Base-by-base conservation (phyloP, 2,113 vertebrate species). In the Eulemur macaco region DNA sequence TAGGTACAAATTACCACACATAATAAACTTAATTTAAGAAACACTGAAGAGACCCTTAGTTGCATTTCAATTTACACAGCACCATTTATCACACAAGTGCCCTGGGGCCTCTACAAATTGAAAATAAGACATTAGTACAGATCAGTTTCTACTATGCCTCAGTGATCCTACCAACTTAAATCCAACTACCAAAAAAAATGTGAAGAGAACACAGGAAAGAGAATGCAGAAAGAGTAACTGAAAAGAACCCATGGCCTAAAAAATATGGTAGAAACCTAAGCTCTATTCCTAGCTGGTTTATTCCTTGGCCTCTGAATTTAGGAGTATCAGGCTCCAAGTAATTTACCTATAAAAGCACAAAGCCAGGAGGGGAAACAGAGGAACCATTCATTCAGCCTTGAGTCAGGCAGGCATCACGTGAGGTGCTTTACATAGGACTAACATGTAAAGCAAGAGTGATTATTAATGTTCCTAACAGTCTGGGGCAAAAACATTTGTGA, bases 1-100 rank as follows among this genome's bases (percentile, higher is more conserved):
- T 88, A 97, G 97, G 96, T 96, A 39, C 96, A 95, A 96, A 97
- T 97, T 96, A 98, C 71, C 77, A 91, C 85, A 94, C 94, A 97
- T 58, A 97, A 97, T 94, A 96, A 93, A 97, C 91, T 97, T 96
- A 96, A 97, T 93, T 96, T 96, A 97, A 97, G 96, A 91, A 97
- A 94, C 95, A 89, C 71, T 74, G 82, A 94, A 95, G 95, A 96
- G 95, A 96, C 58, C 93, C 86, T 96, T 95, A 84, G 80, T 56
- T 84, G 69, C 45, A 89, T 97, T 97, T 96, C 96, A 95, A 96
- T 97, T 97, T 95, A 80, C 60, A 85, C 5, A 13, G 80, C 37
- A 89, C 50, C 54, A 81, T 85, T 96, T 95, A 92, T 87, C 73
- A 92, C 76, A 71, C 42, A 89, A 96, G 58, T 68, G 52, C 84